Conservation (phyloP, 2,888 invertebrate species). For the Sturmia bella region DNA sequence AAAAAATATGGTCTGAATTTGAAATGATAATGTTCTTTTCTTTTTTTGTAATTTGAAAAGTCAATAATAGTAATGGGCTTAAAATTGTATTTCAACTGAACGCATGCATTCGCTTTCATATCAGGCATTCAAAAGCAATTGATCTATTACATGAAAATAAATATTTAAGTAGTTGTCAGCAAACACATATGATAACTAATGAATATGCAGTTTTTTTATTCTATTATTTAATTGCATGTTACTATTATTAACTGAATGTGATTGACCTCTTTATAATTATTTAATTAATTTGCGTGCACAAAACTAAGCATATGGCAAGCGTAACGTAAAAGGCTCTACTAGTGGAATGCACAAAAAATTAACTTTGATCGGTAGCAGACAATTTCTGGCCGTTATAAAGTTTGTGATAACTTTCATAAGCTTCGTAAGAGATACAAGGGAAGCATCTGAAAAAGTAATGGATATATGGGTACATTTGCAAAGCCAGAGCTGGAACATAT, state of each 20-base stretch:
- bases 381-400: too few species aligned
- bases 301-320: too few species aligned
- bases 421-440: too few species aligned
- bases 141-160: constrained; percentile 55
- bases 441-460: too few species aligned
- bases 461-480: too few species aligned
- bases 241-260: constrained; percentile 26
- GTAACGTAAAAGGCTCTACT: too few species aligned
- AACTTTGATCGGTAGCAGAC: too few species aligned
- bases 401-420: too few species aligned
- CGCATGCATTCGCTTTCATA: background rate
- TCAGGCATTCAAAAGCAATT: constrained; percentile 25
- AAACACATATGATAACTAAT: constrained; percentile 9
- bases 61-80: constrained; percentile 65
- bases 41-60: constrained; percentile 58
- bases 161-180: constrained; percentile 17
- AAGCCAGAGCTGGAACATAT: too few species aligned
- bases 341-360: too few species aligned
- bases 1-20: constrained; percentile 61
- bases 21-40: constrained; percentile 65
- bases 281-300: constrained; percentile 11
- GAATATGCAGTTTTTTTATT: constrained; percentile 29
- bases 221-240: constrained; percentile 22
- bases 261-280: constrained; percentile 21
- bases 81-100: constrained; percentile 29